Evolutionary conservation across 2,797 vertebrate genomes (phyloP).

Genomic region (Champsocephalus gunnari): DNA sequence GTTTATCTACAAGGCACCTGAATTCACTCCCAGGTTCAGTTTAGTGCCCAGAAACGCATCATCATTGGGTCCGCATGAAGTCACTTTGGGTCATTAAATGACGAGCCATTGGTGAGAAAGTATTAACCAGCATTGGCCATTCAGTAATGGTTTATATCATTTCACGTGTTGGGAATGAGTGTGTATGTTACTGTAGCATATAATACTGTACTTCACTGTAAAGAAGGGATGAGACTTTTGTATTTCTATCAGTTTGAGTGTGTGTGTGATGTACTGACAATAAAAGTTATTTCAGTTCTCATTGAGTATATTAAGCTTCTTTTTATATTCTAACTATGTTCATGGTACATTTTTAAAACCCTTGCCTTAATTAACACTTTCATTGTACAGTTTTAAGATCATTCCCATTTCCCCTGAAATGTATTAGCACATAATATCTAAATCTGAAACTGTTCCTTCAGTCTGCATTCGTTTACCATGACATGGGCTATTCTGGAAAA

Average conservation of each 20-base stretch:
- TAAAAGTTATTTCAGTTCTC: conserved; percentile 72
- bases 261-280: conserved; percentile 79
- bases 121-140: conserved; percentile 41
- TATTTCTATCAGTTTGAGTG: conserved; percentile 72
- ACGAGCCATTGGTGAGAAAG: conserved; percentile 27
- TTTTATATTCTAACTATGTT: background rate
- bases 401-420: too few species aligned
- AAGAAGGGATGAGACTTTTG: conserved; percentile 77
- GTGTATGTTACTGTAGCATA: conserved; percentile 70
- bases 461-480: background rate
- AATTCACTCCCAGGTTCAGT: conserved; percentile 32
- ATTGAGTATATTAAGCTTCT: background rate
- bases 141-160: conserved; percentile 47
- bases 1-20: conserved; percentile 20
- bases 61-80: conserved; percentile 54
- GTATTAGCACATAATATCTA: background rate
- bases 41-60: conserved; percentile 1
- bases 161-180: conserved; percentile 54
- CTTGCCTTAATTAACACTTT: background rate
- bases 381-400: background rate
- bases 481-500: background rate
- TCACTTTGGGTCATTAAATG: conserved; percentile 49
- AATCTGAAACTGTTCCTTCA: background rate
- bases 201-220: conserved; percentile 64
- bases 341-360: background rate